phyloP scores from a whole-genome alignment of 2,797 vertebrate species.

The Tolypeutes matacus region DNA sequence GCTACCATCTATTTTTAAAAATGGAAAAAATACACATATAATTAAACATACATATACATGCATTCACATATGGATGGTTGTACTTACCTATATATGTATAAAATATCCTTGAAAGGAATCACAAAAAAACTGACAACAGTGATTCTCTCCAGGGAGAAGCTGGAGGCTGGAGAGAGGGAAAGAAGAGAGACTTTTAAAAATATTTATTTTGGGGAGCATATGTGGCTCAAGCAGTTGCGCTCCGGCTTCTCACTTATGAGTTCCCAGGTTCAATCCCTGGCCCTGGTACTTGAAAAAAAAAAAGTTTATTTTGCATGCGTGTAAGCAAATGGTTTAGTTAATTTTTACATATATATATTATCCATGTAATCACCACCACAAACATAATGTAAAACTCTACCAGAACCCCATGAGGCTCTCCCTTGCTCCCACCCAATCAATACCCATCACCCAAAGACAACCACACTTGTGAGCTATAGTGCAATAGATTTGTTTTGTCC shows the following conservation, averaged over 20 bases:
- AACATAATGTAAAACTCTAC: neutral
- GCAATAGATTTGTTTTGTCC: neutral
- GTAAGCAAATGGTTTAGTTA: neutral
- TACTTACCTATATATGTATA: neutral
- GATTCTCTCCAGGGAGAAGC: neutral
- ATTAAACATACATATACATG: no score
- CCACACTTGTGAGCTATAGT: neutral
- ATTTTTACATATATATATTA: neutral
- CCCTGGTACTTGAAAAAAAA: no score
- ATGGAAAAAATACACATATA: neutral
- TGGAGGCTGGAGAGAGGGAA: neutral
- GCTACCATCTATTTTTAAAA: neutral
- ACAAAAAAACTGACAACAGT: neutral
- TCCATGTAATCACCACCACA: neutral
- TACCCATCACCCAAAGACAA: neutral
- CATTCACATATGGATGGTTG: neutral
- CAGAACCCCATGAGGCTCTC: neutral
- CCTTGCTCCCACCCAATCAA: neutral
- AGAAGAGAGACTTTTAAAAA: conserved; percentile 1
- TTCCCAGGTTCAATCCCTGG: no score
- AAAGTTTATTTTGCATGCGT: neutral
- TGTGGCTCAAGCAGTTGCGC: no score
- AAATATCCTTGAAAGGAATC: neutral
- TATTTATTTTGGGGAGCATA: neutral
- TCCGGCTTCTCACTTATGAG: no score